phyloP scores from a whole-genome alignment of 2,113 vertebrate species.

The Herpetotheres cachinnans region DNA sequence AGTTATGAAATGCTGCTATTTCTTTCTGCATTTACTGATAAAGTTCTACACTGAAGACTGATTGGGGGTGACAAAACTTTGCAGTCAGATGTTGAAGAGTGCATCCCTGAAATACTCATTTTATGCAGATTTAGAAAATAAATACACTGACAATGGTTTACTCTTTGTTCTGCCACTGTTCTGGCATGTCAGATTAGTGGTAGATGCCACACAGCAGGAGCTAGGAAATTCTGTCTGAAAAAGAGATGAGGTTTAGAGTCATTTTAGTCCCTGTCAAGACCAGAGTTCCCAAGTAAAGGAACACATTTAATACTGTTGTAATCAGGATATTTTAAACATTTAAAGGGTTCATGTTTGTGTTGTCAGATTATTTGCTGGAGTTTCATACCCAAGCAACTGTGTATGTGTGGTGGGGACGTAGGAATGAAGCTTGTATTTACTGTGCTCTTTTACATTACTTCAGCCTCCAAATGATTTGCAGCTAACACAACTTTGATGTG shows the following conservation, averaged over 20 bases:
- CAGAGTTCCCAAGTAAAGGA: slow-evolving; percentile 56
- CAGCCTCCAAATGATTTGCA: background rate
- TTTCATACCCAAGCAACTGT: slow-evolving; percentile 1
- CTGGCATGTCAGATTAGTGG: slow-evolving; percentile 64
- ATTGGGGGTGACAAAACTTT: slow-evolving; percentile 50
- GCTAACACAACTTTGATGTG: background rate
- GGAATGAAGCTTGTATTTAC: background rate
- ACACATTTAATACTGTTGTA: slow-evolving; percentile 67
- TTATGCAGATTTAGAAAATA: slow-evolving; percentile 71
- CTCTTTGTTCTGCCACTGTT: slow-evolving; percentile 64
- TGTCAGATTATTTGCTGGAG: slow-evolving; percentile 58
- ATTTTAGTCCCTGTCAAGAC: slow-evolving; percentile 66
- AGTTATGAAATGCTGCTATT: background rate
- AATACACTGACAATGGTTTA: slow-evolving; percentile 60
- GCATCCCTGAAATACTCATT: slow-evolving; percentile 47
- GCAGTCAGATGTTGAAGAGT: slow-evolving; percentile 48
- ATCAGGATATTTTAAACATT: slow-evolving; percentile 66
- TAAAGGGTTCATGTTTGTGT: slow-evolving; percentile 46
- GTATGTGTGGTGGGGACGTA: background rate
- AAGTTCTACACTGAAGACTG: slow-evolving; percentile 40
- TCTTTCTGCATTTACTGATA: slow-evolving; percentile 46
- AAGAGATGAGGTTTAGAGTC: slow-evolving; percentile 57
- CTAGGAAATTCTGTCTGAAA: slow-evolving; percentile 54
- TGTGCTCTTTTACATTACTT: background rate
- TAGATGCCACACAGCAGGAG: slow-evolving; percentile 64